Evolutionary conservation across 2,113 vertebrate genomes (phyloP).

Genomic region (Pteropus alecto): DNA sequence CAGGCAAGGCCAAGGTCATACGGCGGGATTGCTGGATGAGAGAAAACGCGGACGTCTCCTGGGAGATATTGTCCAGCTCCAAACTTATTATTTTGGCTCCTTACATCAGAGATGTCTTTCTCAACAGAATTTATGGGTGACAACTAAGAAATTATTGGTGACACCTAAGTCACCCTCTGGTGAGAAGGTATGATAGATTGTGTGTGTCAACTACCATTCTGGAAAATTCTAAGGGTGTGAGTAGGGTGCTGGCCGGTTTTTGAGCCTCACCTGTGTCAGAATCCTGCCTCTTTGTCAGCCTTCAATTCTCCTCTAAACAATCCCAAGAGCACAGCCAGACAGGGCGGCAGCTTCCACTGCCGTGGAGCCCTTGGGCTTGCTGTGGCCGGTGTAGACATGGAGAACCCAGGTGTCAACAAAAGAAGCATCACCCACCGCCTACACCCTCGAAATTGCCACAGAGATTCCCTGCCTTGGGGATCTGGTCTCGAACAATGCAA

Average conservation of each 20-base stretch:
- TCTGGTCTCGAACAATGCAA: conserved; percentile 50
- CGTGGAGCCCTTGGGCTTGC: background rate
- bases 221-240: background rate
- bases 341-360: background rate
- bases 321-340: conserved; percentile 30
- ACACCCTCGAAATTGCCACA: background rate
- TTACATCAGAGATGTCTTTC: background rate
- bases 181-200: background rate
- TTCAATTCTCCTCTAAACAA: background rate
- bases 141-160: no score
- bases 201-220: background rate
- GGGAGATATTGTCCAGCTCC: background rate
- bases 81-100: background rate
- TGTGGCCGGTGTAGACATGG: conserved; percentile 51
- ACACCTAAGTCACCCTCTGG: background rate
- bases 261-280: background rate
- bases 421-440: background rate
- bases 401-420: background rate
- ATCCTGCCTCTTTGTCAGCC: background rate
- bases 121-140: background rate
- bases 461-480: conserved; percentile 59
- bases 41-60: no score
- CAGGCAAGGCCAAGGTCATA: background rate
- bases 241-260: background rate
- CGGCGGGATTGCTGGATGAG: background rate